Evolutionary conservation across 2,888 invertebrate genomes (phyloP).

Genomic region (Synanthedon myopaeformis): DNA sequence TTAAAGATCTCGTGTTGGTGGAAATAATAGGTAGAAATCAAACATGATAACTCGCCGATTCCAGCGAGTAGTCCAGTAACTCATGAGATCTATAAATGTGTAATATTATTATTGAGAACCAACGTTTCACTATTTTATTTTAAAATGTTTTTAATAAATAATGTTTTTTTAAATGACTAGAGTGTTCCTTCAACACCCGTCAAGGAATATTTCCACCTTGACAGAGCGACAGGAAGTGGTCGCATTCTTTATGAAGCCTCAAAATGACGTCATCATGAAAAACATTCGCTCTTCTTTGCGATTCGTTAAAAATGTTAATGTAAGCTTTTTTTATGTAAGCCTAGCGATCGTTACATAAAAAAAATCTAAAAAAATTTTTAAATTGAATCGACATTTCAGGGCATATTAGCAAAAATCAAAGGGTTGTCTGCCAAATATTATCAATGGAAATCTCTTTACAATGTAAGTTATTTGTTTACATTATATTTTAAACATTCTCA

Average conservation of each 20-base stretch:
- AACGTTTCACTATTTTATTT: too few species aligned
- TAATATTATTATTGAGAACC: too few species aligned
- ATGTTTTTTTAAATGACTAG: slow-evolving; percentile 35
- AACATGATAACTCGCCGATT: too few species aligned
- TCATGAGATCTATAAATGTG: too few species aligned
- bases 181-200: slow-evolving; percentile 78
- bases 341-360: background rate
- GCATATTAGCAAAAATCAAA: slow-evolving; percentile 73
- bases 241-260: slow-evolving; percentile 73
- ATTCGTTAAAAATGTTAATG: slow-evolving; percentile 73
- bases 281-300: slow-evolving; percentile 73
- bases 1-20: too few species aligned
- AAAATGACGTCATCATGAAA: slow-evolving; percentile 72
- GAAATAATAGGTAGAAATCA: too few species aligned
- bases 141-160: too few species aligned
- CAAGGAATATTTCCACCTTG: slow-evolving; percentile 71
- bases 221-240: slow-evolving; percentile 77
- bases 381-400: slow-evolving; percentile 39
- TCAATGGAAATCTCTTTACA: slow-evolving; percentile 79
- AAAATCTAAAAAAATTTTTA: too few species aligned
- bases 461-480: slow-evolving; percentile 52
- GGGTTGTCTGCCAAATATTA: slow-evolving; percentile 72
- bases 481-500: too few species aligned
- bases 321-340: slow-evolving; percentile 28
- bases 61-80: too few species aligned